Percentiles rank a stretch among this genome's conserved stretches.
phyloP scores from a whole-genome alignment of 2,113 vertebrate species.

The Vulpes ferrilata region DNA sequence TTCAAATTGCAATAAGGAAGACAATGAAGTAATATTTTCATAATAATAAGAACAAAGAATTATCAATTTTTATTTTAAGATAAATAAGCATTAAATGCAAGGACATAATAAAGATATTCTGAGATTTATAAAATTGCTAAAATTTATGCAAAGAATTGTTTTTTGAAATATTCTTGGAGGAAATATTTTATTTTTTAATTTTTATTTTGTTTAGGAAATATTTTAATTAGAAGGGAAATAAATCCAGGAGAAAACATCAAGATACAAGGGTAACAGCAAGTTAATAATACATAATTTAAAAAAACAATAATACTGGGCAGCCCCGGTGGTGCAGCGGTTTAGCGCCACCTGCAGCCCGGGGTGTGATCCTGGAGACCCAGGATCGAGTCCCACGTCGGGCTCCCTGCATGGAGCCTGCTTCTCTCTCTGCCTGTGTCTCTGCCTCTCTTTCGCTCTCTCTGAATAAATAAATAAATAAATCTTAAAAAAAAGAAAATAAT shows the following conservation, averaged over 20 bases:
- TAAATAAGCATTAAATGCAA: not conserved
- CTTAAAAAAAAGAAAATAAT: too few relatives aligned
- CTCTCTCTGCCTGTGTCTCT: too few relatives aligned
- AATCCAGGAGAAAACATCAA: not conserved
- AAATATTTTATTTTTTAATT: conserved; percentile 8
- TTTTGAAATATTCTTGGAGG: not conserved
- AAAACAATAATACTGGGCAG: not conserved
- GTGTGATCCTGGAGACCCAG: too few relatives aligned
- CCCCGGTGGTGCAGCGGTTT: too few relatives aligned
- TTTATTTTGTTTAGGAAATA: not conserved
- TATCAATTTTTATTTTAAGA: not conserved
- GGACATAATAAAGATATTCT: not conserved
- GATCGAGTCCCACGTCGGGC: too few relatives aligned
- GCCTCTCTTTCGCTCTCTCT: too few relatives aligned
- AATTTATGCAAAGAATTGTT: not conserved
- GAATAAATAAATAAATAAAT: too few relatives aligned
- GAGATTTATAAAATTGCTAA: not conserved
- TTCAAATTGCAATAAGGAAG: not conserved
- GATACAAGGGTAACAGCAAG: not conserved
- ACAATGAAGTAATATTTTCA: not conserved
- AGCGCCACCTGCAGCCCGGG: too few relatives aligned
- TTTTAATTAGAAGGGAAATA: not conserved
- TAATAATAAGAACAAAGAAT: not conserved
- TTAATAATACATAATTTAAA: not conserved
- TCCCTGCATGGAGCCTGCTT: too few relatives aligned